Evolutionary conservation across 2,797 vertebrate species (phyloP).

Genomic region (Neosalanx taihuensis): DNA sequence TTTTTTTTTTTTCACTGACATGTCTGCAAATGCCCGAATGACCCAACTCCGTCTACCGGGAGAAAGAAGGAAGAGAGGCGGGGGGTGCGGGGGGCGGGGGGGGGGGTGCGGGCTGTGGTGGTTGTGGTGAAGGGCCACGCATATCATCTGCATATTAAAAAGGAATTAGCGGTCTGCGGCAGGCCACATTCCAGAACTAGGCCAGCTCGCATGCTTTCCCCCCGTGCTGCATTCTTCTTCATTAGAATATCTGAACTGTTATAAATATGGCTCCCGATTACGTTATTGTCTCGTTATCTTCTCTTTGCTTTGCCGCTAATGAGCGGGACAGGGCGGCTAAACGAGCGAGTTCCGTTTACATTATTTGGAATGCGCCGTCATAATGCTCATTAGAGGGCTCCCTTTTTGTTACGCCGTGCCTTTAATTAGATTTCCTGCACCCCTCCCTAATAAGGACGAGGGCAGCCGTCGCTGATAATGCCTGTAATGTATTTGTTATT

Average conservation of each 20-base stretch:
- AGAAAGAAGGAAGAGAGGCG: not conserved
- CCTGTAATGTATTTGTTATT: constrained; percentile 74
- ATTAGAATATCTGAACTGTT: constrained; percentile 66
- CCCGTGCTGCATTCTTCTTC: constrained; percentile 50
- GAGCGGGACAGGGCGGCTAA: constrained; percentile 68
- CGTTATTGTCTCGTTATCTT: constrained; percentile 72
- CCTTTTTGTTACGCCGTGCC: constrained; percentile 59
- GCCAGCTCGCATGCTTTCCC: constrained; percentile 43
- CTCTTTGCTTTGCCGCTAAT: constrained; percentile 70
- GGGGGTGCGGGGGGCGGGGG: constrained; percentile 23
- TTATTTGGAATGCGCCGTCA: constrained; percentile 69
- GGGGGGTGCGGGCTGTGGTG: not conserved
- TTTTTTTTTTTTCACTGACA: constrained; percentile 63
- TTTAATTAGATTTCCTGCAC: constrained; percentile 67
- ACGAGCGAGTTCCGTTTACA: constrained; percentile 65
- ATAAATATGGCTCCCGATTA: constrained; percentile 59
- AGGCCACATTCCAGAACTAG: constrained; percentile 47
- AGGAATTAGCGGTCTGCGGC: constrained; percentile 51
- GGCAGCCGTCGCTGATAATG: constrained; percentile 64
- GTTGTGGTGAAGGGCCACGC: constrained; percentile 1
- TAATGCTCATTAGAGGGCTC: constrained; percentile 70
- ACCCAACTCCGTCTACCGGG: constrained; percentile 58
- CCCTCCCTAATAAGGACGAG: constrained; percentile 49
- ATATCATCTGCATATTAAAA: constrained; percentile 68
- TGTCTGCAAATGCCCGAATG: constrained; percentile 63